These are phyloP conservation scores for Drosophila bipectinata DNA, from an alignment of 1,140 invertebrate species.

Conservation along the genomic window DNA sequence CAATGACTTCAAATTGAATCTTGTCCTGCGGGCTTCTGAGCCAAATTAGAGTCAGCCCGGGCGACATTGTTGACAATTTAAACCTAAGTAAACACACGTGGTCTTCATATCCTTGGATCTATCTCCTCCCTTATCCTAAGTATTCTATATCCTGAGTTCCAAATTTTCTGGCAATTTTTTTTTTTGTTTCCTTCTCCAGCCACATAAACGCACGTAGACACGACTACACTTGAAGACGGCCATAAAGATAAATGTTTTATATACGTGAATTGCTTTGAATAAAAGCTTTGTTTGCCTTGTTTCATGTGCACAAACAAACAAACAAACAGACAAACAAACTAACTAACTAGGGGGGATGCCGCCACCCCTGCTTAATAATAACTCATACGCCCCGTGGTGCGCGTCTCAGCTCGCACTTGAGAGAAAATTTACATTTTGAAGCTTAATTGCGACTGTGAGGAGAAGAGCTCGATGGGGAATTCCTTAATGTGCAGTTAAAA, in stretches of 20 bases:
- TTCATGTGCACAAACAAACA: conserved; percentile 55
- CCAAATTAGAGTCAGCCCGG: conserved; percentile 54
- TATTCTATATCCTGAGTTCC: neutral
- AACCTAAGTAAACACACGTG: conserved; percentile 59
- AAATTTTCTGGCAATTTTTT: neutral
- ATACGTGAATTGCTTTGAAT: conserved; percentile 81
- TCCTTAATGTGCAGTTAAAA: conserved; percentile 41
- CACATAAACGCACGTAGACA: conserved; percentile 26
- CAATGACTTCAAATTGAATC: conserved; percentile 22
- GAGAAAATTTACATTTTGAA: conserved; percentile 59
- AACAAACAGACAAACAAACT: conserved; percentile 39
- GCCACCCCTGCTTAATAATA: conserved; percentile 27
- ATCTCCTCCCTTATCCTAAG: neutral
- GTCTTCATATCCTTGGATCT: neutral
- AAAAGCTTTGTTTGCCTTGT: conserved; percentile 71
- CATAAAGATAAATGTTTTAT: conserved; percentile 83
- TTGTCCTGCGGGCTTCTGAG: conserved; percentile 5
- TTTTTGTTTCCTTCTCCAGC: neutral
- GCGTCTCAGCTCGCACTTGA: conserved; percentile 39
- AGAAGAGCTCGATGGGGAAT: conserved; percentile 23
- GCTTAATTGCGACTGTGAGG: conserved; percentile 66
- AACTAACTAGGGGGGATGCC: neutral
- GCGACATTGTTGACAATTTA: conserved; percentile 59
- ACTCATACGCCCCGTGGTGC: conserved; percentile 67
- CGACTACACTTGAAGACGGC: conserved; percentile 71